phyloP scores from a whole-genome alignment of 1,140 invertebrate genomes.

The Trypoxylus dichotomus region DNA sequence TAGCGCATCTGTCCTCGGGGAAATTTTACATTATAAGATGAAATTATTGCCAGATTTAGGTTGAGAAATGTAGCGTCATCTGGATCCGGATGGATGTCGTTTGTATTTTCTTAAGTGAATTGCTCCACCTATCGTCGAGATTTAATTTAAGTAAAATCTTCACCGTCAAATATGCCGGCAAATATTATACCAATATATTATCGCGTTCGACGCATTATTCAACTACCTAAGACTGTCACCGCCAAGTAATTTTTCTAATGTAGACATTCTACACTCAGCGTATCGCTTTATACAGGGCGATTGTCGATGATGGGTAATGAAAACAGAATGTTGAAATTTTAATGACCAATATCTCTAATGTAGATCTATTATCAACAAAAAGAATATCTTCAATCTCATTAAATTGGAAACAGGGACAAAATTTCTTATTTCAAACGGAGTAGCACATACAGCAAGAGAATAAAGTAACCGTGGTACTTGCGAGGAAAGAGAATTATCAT shows the following conservation, averaged over 20 bases:
- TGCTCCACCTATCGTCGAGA: conserved; percentile 11
- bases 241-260: not conserved
- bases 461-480: too few relatives aligned
- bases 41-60: conserved; percentile 21
- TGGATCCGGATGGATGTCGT: not conserved
- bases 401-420: too few relatives aligned
- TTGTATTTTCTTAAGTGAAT: conserved; percentile 28
- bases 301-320: too few relatives aligned
- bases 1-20: conserved; percentile 20
- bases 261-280: not conserved
- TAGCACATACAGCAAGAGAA: too few relatives aligned
- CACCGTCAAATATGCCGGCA: not conserved
- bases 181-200: not conserved
- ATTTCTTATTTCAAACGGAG: too few relatives aligned
- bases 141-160: conserved; percentile 17
- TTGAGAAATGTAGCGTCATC: conserved; percentile 19
- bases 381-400: too few relatives aligned
- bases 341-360: too few relatives aligned
- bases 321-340: too few relatives aligned
- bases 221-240: not conserved
- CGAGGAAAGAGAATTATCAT: too few relatives aligned
- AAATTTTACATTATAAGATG: conserved; percentile 29
- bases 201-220: not conserved
- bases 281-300: too few relatives aligned
- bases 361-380: too few relatives aligned